Conservation (phyloP, 1,140 invertebrate species). For the Trichonephila clavata region DNA sequence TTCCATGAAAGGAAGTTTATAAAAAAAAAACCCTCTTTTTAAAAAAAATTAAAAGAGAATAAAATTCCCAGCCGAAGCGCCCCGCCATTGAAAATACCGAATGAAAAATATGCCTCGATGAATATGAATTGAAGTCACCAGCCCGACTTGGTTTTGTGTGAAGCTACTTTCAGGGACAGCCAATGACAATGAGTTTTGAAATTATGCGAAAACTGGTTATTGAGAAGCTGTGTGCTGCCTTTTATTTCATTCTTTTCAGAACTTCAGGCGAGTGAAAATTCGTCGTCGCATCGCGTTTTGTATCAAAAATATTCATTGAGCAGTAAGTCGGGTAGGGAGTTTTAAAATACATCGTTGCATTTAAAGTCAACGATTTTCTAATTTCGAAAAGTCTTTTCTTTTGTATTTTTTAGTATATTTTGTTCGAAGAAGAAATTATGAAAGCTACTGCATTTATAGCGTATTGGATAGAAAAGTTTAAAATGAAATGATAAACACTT, state of each 20-base stretch:
- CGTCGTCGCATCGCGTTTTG: not conserved
- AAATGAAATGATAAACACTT: too few species aligned
- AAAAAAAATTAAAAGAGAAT: too few species aligned
- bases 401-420: too few species aligned
- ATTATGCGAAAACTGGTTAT: slow-evolving; percentile 38
- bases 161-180: not conserved
- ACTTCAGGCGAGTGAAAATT: not conserved
- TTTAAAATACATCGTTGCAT: not conserved
- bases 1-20: slow-evolving; percentile 13
- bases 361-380: not conserved
- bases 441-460: too few species aligned
- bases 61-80: not conserved
- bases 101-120: slow-evolving; percentile 17
- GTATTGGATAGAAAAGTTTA: too few species aligned
- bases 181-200: not conserved
- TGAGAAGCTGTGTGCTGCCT: not conserved
- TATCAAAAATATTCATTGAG: not conserved
- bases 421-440: too few species aligned
- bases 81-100: not conserved
- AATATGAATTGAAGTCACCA: slow-evolving; percentile 32
- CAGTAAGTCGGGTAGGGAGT: not conserved
- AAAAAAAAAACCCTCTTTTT: not conserved
- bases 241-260: not conserved
- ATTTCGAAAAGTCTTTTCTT: not conserved
- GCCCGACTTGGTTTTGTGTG: not conserved